Conservation (phyloP, 2,888 invertebrate species). For the Euplagia quadripunctaria region DNA sequence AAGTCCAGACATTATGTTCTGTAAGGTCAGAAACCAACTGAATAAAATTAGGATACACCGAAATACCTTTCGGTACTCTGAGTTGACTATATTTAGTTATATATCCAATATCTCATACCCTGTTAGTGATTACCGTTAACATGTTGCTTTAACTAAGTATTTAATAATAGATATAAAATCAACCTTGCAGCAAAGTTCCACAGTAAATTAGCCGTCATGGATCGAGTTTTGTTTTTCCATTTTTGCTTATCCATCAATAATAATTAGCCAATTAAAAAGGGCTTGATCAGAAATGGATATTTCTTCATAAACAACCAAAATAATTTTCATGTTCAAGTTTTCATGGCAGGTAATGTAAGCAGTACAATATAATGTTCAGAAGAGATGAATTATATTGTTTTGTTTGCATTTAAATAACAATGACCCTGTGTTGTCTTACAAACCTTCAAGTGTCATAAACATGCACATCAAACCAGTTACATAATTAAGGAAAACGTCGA, state of each 20-base stretch:
- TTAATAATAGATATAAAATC: background rate
- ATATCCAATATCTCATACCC: background rate
- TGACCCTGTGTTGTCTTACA: background rate
- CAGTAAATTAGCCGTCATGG: background rate
- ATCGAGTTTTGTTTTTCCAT: background rate
- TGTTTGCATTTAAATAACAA: background rate
- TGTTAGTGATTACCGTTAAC: too few relatives aligned
- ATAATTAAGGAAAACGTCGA: background rate
- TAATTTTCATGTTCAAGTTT: background rate
- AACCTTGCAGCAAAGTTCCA: background rate
- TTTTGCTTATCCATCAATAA: background rate
- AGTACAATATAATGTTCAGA: background rate
- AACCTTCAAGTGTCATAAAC: background rate
- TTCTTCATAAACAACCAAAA: too few relatives aligned
- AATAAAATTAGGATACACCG: background rate
- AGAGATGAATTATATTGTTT: background rate
- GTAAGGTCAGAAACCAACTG: background rate
- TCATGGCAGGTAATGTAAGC: background rate
- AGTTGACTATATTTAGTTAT: background rate
- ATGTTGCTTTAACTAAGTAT: background rate
- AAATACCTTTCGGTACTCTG: background rate
- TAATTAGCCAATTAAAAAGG: background rate
- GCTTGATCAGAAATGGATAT: background rate
- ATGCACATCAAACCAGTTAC: background rate
- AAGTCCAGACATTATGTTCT: slow-evolving; percentile 1